These are phyloP conservation scores for Leucophenga maculata DNA, from an alignment of 2,888 invertebrate genomes.

Conservation along the genomic window DNA sequence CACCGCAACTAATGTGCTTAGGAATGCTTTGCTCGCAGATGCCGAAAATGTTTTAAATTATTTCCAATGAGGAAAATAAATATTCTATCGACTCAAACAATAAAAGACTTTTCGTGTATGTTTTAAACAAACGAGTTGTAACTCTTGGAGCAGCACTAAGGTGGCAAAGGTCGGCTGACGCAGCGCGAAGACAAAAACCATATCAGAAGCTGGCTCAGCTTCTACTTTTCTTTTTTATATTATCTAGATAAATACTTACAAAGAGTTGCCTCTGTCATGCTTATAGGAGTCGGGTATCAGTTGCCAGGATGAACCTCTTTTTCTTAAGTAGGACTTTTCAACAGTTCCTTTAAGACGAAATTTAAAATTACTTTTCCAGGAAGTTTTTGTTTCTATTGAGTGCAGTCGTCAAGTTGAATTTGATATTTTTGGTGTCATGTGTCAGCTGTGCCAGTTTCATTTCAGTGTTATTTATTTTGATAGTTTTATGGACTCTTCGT, in stretches of 20 bases:
- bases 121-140: background rate
- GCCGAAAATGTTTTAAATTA: conserved; percentile 15
- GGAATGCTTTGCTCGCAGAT: conserved; percentile 60
- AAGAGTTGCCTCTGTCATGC: no score
- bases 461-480: conserved; percentile 39
- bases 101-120: conserved; percentile 56
- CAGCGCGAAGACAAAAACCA: no score
- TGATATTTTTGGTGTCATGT: conserved; percentile 62
- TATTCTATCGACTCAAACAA: conserved; percentile 21
- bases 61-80: conserved; percentile 27
- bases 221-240: no score
- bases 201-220: no score
- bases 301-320: no score
- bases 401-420: conserved; percentile 38
- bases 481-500: background rate
- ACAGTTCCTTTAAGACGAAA: conserved; percentile 28
- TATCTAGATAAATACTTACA: no score
- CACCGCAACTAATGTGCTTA: conserved; percentile 61
- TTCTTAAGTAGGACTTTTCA: conserved; percentile 25
- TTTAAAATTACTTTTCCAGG: background rate
- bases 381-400: conserved; percentile 32
- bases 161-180: no score
- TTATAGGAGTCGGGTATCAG: no score
- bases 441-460: conserved; percentile 39
- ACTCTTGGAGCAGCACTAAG: background rate